Base-by-base conservation (phyloP, 2,797 vertebrate species). In the Galagoides demidoff region DNA sequence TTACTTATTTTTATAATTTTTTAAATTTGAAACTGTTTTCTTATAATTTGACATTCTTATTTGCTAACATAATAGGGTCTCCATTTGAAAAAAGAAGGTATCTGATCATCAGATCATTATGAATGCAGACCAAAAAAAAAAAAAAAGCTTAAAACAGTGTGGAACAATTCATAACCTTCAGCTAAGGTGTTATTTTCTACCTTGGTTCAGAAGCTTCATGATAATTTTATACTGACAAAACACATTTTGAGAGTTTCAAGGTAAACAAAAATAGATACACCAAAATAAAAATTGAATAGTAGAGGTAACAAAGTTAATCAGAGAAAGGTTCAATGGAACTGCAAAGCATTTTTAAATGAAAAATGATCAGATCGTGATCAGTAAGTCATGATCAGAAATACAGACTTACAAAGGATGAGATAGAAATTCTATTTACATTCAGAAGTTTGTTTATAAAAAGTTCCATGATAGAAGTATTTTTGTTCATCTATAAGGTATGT, bases 361-460 rank as follows among this genome's bases (percentile, higher is more conserved):
- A 52, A 52, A 52, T 52, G 12, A 52, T 52, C 49, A 52, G 49
- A 52, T 52, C 49, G 16, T 52, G 14, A 52, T 52, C 49, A 96
- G 19, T 61, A 90, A 95, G 45, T 96, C 86, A 92, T 89, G 63
- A 90, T 52, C 84, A 95, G 85, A 96, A 96, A 96, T 96, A 96
- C 2, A 93, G 87, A n/a, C 73, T 97, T 93, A 96, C 43, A 96
- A 96, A 92, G 74, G 95, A 68, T 89, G 81, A 97, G 96, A 96
- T 45, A 87, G 90, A 97, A 96, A 87, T 92, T 96, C 94, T 96
- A 96, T 85, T 96, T 95, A 97, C 91, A 97, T 96, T 90, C n/a
- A 8, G 90, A 97, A 95, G 89, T 96, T 95, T 97, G 94, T 94
- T 97, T 96, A 96, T 96, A 97, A 97, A 97, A 94, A 96, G 88